phyloP scores from a whole-genome alignment of 2,797 vertebrate genomes.

The Rhinella marina region DNA sequence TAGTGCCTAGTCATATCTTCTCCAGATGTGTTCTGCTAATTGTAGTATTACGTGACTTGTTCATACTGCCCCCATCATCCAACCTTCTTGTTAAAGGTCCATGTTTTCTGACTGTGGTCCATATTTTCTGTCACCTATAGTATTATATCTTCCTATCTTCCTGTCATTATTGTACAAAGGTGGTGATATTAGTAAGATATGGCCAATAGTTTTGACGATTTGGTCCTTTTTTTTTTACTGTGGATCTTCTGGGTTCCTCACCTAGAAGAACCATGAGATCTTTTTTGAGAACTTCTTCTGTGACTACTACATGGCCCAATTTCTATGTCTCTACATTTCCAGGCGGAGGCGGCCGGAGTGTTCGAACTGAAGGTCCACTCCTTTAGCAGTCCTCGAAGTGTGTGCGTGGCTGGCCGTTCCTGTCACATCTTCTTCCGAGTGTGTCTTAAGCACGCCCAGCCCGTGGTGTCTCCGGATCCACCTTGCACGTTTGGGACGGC shows the following conservation, averaged over 20 bases:
- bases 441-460: slow-evolving; percentile 83
- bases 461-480: slow-evolving; percentile 76
- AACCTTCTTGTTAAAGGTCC: neutral
- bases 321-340: slow-evolving; percentile 8
- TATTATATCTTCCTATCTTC: no score
- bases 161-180: neutral
- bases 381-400: slow-evolving; percentile 70
- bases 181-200: neutral
- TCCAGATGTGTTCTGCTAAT: neutral
- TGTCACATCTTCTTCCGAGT: slow-evolving; percentile 87
- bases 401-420: slow-evolving; percentile 71
- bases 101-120: neutral
- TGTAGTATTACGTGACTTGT: neutral
- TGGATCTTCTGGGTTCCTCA: neutral
- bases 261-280: neutral
- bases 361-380: slow-evolving; percentile 88
- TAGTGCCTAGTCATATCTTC: neutral
- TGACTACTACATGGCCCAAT: neutral
- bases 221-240: neutral
- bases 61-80: neutral
- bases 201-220: neutral
- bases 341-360: slow-evolving; percentile 79
- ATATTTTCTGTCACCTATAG: neutral
- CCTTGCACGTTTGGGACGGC: slow-evolving; percentile 83
- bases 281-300: neutral